Percentiles rank a stretch among this genome's conserved stretches.
phyloP scores from a whole-genome alignment of 2,113 vertebrate species.

The Baryphthengus martii region DNA sequence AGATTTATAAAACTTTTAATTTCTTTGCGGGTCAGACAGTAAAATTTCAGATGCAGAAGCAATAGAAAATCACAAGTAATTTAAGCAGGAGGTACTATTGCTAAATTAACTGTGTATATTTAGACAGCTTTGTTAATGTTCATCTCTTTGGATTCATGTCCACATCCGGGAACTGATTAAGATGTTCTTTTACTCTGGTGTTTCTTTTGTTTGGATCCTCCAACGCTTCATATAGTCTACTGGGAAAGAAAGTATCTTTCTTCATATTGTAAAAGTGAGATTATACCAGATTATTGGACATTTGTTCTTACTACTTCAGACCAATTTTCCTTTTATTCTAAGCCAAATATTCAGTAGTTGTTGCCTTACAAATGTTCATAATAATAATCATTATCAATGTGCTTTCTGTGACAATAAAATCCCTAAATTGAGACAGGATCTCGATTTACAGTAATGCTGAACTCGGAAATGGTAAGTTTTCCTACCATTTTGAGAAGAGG shows the following conservation, averaged over 20 bases:
- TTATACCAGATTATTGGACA: background rate
- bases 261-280: background rate
- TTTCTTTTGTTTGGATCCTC: background rate
- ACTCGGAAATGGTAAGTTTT: constrained; percentile 12
- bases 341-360: constrained; percentile 6
- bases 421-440: constrained; percentile 16
- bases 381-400: constrained; percentile 43
- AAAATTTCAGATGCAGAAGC: background rate
- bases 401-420: constrained; percentile 35
- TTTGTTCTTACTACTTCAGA: background rate
- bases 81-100: background rate
- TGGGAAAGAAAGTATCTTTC: background rate
- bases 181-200: background rate
- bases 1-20: background rate
- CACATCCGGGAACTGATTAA: background rate
- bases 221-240: background rate
- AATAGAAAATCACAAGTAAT: background rate
- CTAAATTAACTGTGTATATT: background rate
- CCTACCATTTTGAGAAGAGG: constrained; percentile 34
- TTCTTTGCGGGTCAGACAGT: background rate
- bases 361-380: constrained; percentile 16
- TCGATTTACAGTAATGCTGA: constrained; percentile 6
- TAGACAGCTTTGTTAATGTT: background rate
- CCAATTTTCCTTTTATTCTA: background rate
- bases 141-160: background rate